Base-by-base conservation (phyloP, 2,113 vertebrate genomes). In the Otis tarda region DNA sequence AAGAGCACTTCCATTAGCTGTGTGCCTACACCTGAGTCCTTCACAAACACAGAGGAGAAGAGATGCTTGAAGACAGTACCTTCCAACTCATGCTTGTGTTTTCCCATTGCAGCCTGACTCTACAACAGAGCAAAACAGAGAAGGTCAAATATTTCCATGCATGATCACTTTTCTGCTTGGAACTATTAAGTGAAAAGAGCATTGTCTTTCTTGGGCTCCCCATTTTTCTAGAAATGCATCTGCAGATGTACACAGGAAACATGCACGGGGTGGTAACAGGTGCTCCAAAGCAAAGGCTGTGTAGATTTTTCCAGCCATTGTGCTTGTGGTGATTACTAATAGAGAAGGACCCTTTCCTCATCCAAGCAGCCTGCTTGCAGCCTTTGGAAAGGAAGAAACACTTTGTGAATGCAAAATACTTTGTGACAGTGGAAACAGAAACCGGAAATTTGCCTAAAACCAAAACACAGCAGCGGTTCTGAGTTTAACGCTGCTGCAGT, bases 181-280 rank as follows among this genome's bases (percentile, higher is more conserved):
- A 75, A 16, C 5, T 14, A 9, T 21, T 41, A 21, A 80, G 14
- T 24, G 18, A 67, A 43, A 31, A 1, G 6, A 70, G 28, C 0
- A 0, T 2, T 35, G 5, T 14, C 23, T 68, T 23, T 35, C 43
- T 47, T 25, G 35, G 45, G 10, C 30, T 73, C 9, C 22, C 5
- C 3, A 4, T 39, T 83, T 61, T 83, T 30, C n/a, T 23, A 27
- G 27, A 61, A 9, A 15, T 55, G 17, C 20, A 31, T 21, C 49
- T 47, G 8, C 9, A n/a, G 7, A 1, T 1, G 2, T 4, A 30
- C 18, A 13, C 21, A 52, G 16, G 24, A 6, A 68, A 57, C 22
- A n/a, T 3, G 3, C 18, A 45, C 1, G 13, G 8, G 0, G 1
- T 31, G 55, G 15, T 18, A 74, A 73, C 2, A 2, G 14, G 2